A percentile compares a stretch with the other conserved stretches of the same genome.
These are phyloP conservation scores for Leptopilina myrica DNA, from an alignment of 2,888 invertebrate genomes.

Conservation along the genomic window DNA sequence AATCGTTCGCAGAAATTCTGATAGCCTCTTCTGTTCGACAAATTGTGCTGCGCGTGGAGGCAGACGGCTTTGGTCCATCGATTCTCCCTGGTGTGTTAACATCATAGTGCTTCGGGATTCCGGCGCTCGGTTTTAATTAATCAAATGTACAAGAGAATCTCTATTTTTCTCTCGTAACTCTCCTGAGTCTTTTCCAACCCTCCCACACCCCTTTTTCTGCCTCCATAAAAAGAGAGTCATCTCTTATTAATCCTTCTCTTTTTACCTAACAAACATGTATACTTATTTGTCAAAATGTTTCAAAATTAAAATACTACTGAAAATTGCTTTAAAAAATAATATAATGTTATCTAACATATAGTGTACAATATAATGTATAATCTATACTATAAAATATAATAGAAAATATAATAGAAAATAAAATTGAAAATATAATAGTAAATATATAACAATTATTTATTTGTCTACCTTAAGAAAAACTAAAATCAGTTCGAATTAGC, in stretches of 20 bases:
- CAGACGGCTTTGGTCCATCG: constrained; percentile 53
- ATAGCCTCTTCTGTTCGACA: constrained; percentile 60
- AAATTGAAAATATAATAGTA: no score
- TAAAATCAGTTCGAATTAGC: no score
- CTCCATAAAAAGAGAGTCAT: not conserved
- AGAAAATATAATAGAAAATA: no score
- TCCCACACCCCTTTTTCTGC: no score
- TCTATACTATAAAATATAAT: no score
- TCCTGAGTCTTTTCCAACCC: constrained; percentile 19
- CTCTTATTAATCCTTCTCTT: constrained; percentile 26
- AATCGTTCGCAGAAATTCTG: constrained; percentile 62
- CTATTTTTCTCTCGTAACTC: constrained; percentile 43
- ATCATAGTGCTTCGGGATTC: constrained; percentile 62
- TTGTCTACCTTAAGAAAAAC: no score
- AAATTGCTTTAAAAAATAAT: no score
- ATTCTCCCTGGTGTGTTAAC: constrained; percentile 59
- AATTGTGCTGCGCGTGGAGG: constrained; percentile 62
- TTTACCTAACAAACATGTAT: not conserved
- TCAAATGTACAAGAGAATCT: constrained; percentile 58
- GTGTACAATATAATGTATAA: no score
- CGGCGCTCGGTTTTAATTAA: constrained; percentile 66
- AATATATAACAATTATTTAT: no score
- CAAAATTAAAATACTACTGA: no score
- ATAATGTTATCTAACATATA: no score
- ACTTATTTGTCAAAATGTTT: not conserved